phyloP scores from a whole-genome alignment of 2,888 invertebrate genomes.

The Drosophila kambysellisi region DNA sequence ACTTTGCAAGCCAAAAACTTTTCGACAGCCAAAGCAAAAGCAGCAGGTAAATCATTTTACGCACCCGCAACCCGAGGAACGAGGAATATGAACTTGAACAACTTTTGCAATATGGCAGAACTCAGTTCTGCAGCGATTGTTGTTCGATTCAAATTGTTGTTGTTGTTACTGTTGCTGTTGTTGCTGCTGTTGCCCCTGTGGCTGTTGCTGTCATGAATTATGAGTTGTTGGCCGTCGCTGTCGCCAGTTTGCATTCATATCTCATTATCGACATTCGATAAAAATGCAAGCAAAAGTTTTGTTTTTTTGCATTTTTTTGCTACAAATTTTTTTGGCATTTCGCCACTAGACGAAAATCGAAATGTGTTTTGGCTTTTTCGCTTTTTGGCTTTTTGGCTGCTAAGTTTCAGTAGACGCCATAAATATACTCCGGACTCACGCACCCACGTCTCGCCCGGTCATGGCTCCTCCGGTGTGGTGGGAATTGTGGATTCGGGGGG shows the following conservation, averaged over 20 bases:
- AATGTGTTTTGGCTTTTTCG: slow-evolving; percentile 56
- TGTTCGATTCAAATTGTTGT: background rate
- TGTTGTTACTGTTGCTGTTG: slow-evolving; percentile 1
- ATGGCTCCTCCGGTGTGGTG: slow-evolving; percentile 13
- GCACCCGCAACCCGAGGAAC: slow-evolving; percentile 60
- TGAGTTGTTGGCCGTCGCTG: slow-evolving; percentile 17
- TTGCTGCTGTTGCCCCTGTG: slow-evolving; percentile 1
- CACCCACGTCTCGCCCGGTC: slow-evolving; percentile 60
- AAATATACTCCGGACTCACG: slow-evolving; percentile 59
- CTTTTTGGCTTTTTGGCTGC: slow-evolving; percentile 58
- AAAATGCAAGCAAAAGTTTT: slow-evolving; percentile 69
- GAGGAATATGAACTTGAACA: slow-evolving; percentile 69
- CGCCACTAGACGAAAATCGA: slow-evolving; percentile 59
- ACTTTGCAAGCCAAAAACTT: slow-evolving; percentile 77
- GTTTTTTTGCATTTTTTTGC: slow-evolving; percentile 21
- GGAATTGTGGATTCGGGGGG: background rate
- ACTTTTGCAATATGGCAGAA: slow-evolving; percentile 75
- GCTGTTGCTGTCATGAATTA: slow-evolving; percentile 25
- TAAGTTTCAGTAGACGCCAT: slow-evolving; percentile 75
- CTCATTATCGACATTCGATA: slow-evolving; percentile 75
- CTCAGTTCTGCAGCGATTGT: slow-evolving; percentile 38
- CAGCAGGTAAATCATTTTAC: slow-evolving; percentile 79
- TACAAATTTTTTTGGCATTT: slow-evolving; percentile 62
- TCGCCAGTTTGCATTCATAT: slow-evolving; percentile 71
- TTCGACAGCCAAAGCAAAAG: slow-evolving; percentile 67